phyloP scores from a whole-genome alignment of 2,113 vertebrate species.

The Morphnarchus princeps region DNA sequence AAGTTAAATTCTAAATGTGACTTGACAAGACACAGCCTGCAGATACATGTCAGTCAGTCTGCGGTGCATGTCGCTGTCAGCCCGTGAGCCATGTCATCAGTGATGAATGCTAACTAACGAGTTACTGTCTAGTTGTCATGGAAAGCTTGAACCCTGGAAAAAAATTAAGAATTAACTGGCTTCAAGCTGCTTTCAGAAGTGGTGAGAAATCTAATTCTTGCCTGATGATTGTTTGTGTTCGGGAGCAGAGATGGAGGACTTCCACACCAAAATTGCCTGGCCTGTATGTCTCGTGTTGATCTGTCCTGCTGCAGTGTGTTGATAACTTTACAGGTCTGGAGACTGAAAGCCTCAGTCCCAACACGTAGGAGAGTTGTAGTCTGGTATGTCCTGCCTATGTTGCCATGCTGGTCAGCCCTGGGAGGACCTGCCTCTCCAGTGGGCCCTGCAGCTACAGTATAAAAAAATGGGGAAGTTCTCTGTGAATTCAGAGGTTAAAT shows the following conservation, averaged over 20 bases:
- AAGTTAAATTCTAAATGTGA: background rate
- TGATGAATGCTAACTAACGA: background rate
- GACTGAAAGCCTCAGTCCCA: background rate
- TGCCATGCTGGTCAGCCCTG: background rate
- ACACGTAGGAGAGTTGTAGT: accelerated
- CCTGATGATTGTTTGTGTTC: background rate
- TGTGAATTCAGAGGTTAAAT: background rate
- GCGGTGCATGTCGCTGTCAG: background rate
- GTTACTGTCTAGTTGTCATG: background rate
- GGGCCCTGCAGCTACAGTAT: too few species aligned
- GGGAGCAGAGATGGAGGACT: background rate
- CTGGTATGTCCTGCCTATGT: background rate
- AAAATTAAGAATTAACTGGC: background rate
- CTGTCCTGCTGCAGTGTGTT: background rate
- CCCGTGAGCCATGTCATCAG: background rate
- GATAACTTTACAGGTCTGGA: background rate
- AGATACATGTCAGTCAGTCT: background rate
- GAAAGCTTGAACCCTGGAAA: background rate
- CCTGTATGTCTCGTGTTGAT: accelerated
- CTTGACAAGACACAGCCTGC: background rate
- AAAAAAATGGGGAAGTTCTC: background rate
- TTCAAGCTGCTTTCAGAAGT: background rate
- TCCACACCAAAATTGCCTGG: background rate
- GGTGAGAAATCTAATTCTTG: background rate
- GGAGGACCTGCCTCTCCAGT: background rate